Base-by-base conservation (phyloP, 2,113 vertebrate genomes). In the Brachyhypopomus gauderio region DNA sequence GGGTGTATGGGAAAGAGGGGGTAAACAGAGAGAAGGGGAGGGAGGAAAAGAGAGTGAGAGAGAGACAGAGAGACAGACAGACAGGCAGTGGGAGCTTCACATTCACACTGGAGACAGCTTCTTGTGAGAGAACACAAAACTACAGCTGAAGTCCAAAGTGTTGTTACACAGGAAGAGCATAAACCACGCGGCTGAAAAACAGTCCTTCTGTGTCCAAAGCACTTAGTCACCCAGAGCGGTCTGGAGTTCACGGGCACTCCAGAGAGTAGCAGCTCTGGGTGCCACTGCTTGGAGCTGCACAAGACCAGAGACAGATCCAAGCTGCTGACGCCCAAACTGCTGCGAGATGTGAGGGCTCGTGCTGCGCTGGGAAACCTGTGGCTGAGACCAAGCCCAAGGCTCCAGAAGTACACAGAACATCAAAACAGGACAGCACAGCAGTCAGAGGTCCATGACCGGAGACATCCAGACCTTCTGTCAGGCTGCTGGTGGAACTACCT, bases 1-100 rank as follows among this genome's bases (percentile, higher is more conserved):
- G 89, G 86, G 78, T 86, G 87, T 62, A 87, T 72, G 59, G 63
- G 60, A 55, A 11, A 25, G 56, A 60, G 9, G 30, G 66, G 74
- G 60, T 72, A 81, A 78, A 52, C 48, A 30, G 27, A 36, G 25
- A 22, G 38, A 71, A 20, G 36, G 17, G 27, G n/a, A 38, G 58
- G 36, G 23, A 48, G 45, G 67, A 41, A 64, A 23, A 84, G 55
- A 60, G 69, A 67, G 67, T 36, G 60, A 77, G 38, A 62, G 27
- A 72, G 38, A 77, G 41, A 59, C 20, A 77, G 34, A 59, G 58
- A 67, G 27, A 74, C 5, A 25, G 75, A 82, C 72, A 83, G 67
- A 70, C 38, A 55, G 55, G 59, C 38, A 77, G 41, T 59, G 36
- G 72, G 34, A 48, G 56, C 9, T 6, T 45, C 45, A 52, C 45